Conservation (phyloP, 2,113 vertebrate genomes). For the Corvus hawaiiensis region DNA sequence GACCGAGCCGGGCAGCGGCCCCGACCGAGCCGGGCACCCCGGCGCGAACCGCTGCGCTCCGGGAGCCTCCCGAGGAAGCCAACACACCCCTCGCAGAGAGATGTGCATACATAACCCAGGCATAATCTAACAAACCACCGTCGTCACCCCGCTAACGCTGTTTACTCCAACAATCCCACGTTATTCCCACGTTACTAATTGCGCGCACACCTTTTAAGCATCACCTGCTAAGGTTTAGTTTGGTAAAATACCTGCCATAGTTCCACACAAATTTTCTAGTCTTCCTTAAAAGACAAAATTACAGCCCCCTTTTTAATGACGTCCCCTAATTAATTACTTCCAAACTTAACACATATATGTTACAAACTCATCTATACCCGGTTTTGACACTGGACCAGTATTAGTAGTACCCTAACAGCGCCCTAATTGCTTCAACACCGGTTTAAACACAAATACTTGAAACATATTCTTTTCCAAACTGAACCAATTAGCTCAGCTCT, state of each 20-base stretch:
- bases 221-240: neutral
- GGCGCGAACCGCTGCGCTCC: neutral
- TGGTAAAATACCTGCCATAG: neutral
- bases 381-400: neutral
- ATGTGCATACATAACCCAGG: accelerated
- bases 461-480: neutral
- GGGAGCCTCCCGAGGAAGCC: neutral
- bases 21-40: neutral
- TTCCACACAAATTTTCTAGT: neutral
- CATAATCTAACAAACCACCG: accelerated
- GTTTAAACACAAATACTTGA: neutral
- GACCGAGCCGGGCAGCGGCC: no score
- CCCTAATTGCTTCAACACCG: neutral
- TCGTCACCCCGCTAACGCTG: accelerated
- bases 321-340: neutral
- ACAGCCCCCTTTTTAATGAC: no score
- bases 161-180: neutral
- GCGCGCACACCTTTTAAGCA: accelerated
- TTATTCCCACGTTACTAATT: neutral
- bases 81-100: neutral
- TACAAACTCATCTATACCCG: neutral
- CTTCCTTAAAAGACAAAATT: neutral
- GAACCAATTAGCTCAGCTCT: neutral
- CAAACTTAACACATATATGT: neutral
- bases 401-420: neutral